Conservation (phyloP, 1,140 invertebrate species). For the Listronotus bonariensis region DNA sequence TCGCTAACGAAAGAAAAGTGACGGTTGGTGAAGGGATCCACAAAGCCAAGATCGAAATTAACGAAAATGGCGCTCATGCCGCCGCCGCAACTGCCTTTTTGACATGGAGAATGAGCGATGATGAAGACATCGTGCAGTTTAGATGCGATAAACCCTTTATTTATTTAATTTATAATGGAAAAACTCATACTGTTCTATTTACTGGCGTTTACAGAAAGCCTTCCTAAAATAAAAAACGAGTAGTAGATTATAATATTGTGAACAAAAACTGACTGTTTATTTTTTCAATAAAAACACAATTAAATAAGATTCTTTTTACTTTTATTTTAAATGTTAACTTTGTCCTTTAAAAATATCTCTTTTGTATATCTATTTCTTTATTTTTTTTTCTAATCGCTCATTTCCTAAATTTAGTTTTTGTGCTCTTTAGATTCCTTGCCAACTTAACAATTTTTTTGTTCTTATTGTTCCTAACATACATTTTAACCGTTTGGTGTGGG, state of each 20-base stretch:
- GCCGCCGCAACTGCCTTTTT: slow-evolving; percentile 67
- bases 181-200: slow-evolving; percentile 62
- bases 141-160: slow-evolving; percentile 70
- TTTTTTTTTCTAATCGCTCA: too few relatives aligned
- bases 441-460: too few relatives aligned
- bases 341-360: too few relatives aligned
- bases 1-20: slow-evolving; percentile 51
- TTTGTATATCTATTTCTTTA: too few relatives aligned
- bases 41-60: slow-evolving; percentile 65
- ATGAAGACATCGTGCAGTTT: slow-evolving; percentile 65
- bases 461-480: too few relatives aligned
- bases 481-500: too few relatives aligned
- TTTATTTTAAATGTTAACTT: too few relatives aligned
- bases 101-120: slow-evolving; percentile 64
- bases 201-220: slow-evolving; percentile 62
- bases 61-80: slow-evolving; percentile 67
- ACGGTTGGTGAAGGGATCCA: slow-evolving; percentile 62
- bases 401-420: slow-evolving; percentile 2
- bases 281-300: slow-evolving; percentile 1
- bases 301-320: background rate
- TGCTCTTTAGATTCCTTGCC: too few relatives aligned
- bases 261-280: slow-evolving; percentile 47
- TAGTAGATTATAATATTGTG: background rate
- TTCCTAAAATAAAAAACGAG: too few relatives aligned
- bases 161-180: slow-evolving; percentile 67